Percentiles rank a stretch among this genome's conserved stretches.
phyloP scores from a whole-genome alignment of 2,797 vertebrate species.

The Tragelaphus eurycerus region DNA sequence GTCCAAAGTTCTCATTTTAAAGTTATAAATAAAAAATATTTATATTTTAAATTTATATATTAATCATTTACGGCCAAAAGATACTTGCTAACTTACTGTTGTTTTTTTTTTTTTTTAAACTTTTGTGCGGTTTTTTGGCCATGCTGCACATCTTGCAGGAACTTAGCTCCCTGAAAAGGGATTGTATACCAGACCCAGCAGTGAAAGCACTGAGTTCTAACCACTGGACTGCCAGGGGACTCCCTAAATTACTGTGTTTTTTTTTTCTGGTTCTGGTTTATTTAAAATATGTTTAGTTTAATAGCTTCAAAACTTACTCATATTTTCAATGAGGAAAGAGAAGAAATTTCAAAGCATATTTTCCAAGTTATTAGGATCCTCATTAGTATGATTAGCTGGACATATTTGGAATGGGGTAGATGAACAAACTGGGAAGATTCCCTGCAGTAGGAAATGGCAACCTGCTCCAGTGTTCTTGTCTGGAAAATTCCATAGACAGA shows the following conservation, averaged over 20 bases:
- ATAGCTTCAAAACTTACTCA: neutral
- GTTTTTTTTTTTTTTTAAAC: neutral
- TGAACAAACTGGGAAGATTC: neutral
- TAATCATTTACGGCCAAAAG: constrained; percentile 16
- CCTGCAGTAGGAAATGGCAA: neutral
- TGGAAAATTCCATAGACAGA: neutral
- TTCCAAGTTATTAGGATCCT: neutral
- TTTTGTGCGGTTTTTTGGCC: neutral
- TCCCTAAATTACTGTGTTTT: neutral
- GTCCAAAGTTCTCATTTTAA: constrained; percentile 15
- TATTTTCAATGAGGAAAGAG: neutral
- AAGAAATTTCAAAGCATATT: neutral
- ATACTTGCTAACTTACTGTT: neutral
- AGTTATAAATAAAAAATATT: neutral
- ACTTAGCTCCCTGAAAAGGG: neutral
- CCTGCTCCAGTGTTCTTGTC: neutral
- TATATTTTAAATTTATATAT: constrained; percentile 16
- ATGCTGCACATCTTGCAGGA: neutral
- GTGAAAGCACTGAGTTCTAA: neutral
- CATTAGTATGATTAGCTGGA: neutral
- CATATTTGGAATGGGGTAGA: neutral
- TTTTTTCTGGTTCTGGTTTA: neutral
- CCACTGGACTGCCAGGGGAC: neutral
- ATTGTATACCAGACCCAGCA: neutral
- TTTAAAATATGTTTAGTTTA: constrained; percentile 14